Percentiles rank a stretch among this genome's conserved stretches.
Evolutionary conservation across 1,140 invertebrate genomes (phyloP).

Genomic region (Lasioglossum baleicum): DNA sequence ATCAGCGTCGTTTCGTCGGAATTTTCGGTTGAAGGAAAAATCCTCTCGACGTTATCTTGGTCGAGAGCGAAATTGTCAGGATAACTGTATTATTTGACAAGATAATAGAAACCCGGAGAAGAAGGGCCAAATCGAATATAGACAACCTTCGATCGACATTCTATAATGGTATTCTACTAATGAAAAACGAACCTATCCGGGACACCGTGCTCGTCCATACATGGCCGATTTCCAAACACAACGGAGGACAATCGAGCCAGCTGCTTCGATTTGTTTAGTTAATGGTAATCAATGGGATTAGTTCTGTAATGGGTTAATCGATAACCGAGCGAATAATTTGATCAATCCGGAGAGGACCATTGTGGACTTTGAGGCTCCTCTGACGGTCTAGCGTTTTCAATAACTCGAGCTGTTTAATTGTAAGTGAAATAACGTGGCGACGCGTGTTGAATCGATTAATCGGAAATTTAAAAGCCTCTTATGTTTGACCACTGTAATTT

Average conservation of each 20-base stretch:
- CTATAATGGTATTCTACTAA: background rate
- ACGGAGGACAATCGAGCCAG: background rate
- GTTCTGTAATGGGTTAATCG: background rate
- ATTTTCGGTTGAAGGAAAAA: slow-evolving; percentile 37
- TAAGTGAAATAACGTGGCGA: background rate
- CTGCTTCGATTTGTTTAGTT: background rate
- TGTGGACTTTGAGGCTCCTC: background rate
- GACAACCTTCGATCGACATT: background rate
- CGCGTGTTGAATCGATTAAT: background rate
- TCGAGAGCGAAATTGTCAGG: background rate
- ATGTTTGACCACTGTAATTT: too few species aligned
- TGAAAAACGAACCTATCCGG: background rate
- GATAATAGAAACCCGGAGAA: background rate
- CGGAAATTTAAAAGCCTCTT: background rate
- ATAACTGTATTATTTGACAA: background rate
- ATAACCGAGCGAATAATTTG: background rate
- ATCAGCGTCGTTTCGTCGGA: background rate
- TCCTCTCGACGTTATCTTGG: slow-evolving; percentile 11
- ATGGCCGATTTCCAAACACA: background rate
- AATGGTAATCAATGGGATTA: background rate
- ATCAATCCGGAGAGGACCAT: background rate
- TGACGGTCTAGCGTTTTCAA: background rate
- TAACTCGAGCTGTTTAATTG: background rate
- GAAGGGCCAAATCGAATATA: background rate
- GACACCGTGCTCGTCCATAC: background rate